Evolutionary conservation across 2,113 vertebrate genomes (phyloP), one percentile per base, ranked within the genome.

Genomic region (Chunga burmeisteri): DNA sequence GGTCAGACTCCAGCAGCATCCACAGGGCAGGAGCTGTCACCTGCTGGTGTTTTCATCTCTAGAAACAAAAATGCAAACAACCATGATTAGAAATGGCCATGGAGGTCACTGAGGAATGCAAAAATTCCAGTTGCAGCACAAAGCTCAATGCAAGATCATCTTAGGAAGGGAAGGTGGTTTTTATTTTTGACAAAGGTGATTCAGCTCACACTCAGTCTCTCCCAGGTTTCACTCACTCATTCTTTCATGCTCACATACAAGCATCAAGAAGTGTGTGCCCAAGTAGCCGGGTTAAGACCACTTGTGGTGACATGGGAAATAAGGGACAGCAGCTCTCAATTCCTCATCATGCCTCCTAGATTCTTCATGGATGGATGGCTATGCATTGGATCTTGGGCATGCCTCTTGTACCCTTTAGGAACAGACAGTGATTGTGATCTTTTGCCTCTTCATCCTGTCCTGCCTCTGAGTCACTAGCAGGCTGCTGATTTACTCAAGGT

Each of bases 391-490:
- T 53, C 38, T 62, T 49, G n/a, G 21, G 18, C 2, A 4, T 30
- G n/a, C 36, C 38, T 67, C 38, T 29, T 2, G 9, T 47, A 36
- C 55, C 47, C 56, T 34, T 75, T 47, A 78, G 82, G 88, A 93
- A 23, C 30, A 55, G 67, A 58, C 14, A 50, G 6, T 15, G 68
- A 71, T 38, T 27, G 34, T 7, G 44, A 65, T 94, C 67, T 78
- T 61, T 9, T 77, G 52, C 62, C 52, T 88, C 50, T 88, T 49
- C 86, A 26, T 46, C 71, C 67, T 6, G 21, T 56, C 65, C 65
- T 59, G 59, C 68, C 78, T 23, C 34, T 40, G 80, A 96, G 71
- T 94, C 94, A 40, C 13, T 72, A 72, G 62, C 74, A 92, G 47
- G 47, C 7, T 83, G 40, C 85, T 68, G 75, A 65, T 95, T 65